Base-by-base conservation (phyloP, 2,888 invertebrate genomes). In the Meteorus cinctellus region DNA sequence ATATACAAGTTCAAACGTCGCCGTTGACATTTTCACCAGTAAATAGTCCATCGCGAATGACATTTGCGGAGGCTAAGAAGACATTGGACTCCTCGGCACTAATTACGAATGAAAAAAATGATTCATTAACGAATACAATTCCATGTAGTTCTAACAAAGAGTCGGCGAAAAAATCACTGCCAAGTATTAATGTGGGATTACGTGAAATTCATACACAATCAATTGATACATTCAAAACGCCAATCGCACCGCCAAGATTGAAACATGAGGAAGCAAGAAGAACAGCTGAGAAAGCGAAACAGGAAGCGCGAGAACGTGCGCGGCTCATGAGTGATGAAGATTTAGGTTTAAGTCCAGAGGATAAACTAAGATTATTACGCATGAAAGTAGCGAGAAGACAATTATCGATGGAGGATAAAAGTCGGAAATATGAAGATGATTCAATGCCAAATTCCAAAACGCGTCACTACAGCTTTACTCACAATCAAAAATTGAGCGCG, bases 271-370 rank as follows among this genome's bases (percentile, higher is more conserved):
- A 91, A 78, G 87, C 90, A 1, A 88, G 89, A 76, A 87, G 87
- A 75, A 92, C 92, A 0, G 87, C 91, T 29, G 92, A 93, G 82
- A 92, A 93, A 86, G 90, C 93, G 67, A 92, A 93, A 77, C 92
- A 92, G 78, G 92, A 93, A 79, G 92, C 93, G 0, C 90, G 94
- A 74, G 93, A 93, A 27, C 90, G 94, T 68, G 94, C 94, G 10
- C 91, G 93, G 66, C 88, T 94, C 31, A 93, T 93, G 87, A 94
- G 94, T 75, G 95, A 95, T 85, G 93, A 94, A 80, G 95, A 95
- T 84, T 88, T 95, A 31, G 94, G 95, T 1, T 90, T 93, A n/a
- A 94, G 93, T 87, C 94, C 93, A 0, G 94, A 94, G 84, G 94
- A 94, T 78, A 93, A 92, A 83, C 90, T 94, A 75, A 90, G 90